phyloP scores from a whole-genome alignment of 2,888 invertebrate species.

The Adelognathus sp. region DNA sequence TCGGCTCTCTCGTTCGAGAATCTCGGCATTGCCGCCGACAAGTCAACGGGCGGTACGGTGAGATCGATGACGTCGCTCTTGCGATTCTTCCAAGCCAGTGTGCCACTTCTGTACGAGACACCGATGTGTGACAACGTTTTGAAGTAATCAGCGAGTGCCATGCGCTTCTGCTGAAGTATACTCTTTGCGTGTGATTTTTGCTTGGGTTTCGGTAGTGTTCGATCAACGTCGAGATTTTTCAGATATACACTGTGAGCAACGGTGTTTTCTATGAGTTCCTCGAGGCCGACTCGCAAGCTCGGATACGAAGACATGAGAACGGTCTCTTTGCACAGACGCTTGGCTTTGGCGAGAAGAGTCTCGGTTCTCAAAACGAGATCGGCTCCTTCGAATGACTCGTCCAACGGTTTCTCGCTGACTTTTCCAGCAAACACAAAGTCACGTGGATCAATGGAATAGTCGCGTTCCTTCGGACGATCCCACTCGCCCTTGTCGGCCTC shows the following conservation, averaged over 20 bases:
- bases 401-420: background rate
- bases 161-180: constrained; percentile 92
- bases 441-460: constrained; percentile 75
- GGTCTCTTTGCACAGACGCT: constrained; percentile 85
- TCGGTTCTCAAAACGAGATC: constrained; percentile 80
- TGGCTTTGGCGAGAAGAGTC: constrained; percentile 84
- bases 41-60: constrained; percentile 87
- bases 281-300: constrained; percentile 84
- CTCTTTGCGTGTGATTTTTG: constrained; percentile 91
- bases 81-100: constrained; percentile 79
- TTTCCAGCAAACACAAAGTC: constrained; percentile 69
- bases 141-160: constrained; percentile 93
- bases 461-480: constrained; percentile 74
- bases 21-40: constrained; percentile 84
- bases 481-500: constrained; percentile 76
- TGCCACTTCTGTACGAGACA: constrained; percentile 91
- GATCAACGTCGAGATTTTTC: constrained; percentile 84
- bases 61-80: constrained; percentile 84
- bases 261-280: constrained; percentile 86
- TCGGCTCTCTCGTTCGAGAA: constrained; percentile 81
- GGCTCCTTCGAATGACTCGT: constrained; percentile 1
- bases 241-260: constrained; percentile 88
- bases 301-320: constrained; percentile 84
- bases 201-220: constrained; percentile 85
- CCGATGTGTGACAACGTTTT: constrained; percentile 89